These are phyloP conservation scores for Eulemur rubriventer DNA, from an alignment of 2,797 vertebrate species.

Conservation along the genomic window DNA sequence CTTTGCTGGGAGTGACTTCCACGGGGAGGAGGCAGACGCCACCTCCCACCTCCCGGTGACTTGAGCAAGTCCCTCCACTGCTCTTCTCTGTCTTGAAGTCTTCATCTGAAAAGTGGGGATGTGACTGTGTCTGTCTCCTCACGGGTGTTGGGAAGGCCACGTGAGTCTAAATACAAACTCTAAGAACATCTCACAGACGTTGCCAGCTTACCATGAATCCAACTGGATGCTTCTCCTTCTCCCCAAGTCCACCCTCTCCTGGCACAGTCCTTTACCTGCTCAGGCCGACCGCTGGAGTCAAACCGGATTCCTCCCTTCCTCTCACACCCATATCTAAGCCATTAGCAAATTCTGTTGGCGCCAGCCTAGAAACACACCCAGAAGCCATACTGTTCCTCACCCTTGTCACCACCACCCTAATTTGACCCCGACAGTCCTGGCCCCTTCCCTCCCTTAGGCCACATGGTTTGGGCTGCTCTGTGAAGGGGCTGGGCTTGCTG, in stretches of 20 bases:
- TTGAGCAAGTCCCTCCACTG: too few species aligned
- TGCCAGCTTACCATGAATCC: neutral
- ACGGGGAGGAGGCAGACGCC: neutral
- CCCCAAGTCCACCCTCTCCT: neutral
- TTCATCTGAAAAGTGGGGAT: neutral
- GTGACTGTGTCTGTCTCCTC: neutral
- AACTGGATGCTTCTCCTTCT: too few species aligned
- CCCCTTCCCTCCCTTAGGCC: neutral
- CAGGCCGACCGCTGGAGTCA: neutral
- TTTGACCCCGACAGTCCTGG: neutral
- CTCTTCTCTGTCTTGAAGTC: neutral
- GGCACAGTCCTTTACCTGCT: neutral
- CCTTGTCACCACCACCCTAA: too few species aligned
- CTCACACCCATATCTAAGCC: neutral
- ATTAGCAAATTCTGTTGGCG: neutral
- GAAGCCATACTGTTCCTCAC: neutral
- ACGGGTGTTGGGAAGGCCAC: neutral
- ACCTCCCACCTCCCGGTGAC: neutral
- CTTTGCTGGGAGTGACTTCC: neutral
- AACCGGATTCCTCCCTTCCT: neutral
- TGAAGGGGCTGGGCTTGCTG: neutral
- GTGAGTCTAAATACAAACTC: neutral
- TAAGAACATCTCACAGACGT: neutral
- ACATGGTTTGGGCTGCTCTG: rapidly evolving
- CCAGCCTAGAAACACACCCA: neutral